These are phyloP conservation scores for Mormyrops boulengeri DNA, from an alignment of 2,797 vertebrate species.

Conservation along the genomic window DNA sequence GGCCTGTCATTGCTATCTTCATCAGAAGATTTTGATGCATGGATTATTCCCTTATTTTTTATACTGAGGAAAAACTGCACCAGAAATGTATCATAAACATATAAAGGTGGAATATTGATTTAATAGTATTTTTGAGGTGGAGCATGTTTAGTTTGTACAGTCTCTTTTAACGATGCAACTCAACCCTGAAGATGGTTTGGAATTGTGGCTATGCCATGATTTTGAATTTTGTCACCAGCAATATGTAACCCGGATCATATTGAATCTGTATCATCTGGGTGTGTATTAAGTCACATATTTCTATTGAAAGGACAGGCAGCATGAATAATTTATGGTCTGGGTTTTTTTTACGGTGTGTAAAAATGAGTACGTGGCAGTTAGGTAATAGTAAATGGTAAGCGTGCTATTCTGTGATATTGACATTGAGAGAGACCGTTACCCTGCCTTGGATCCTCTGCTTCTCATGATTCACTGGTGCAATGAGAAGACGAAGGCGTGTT, in stretches of 20 bases:
- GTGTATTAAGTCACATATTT: not conserved
- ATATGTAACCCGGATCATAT: not conserved
- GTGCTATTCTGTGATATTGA: not conserved
- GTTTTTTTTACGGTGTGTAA: not conserved
- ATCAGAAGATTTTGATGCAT: not conserved
- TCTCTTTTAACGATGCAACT: not conserved
- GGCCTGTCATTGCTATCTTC: not conserved
- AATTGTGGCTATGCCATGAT: not conserved
- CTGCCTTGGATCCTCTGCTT: not conserved
- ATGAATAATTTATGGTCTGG: not conserved
- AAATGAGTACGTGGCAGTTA: not conserved
- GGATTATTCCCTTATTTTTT: not conserved
- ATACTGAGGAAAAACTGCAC: not conserved
- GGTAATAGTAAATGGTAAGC: not conserved
- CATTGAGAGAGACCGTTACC: not conserved
- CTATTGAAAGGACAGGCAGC: not conserved
- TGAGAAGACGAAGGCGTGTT: not conserved
- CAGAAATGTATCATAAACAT: not conserved
- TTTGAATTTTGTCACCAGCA: not conserved
- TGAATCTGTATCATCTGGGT: not conserved
- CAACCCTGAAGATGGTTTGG: not conserved
- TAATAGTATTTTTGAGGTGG: not conserved
- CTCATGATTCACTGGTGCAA: not conserved
- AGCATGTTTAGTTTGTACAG: not conserved
- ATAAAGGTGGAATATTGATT: not conserved